These are phyloP conservation scores for Pimephales promelas DNA, from an alignment of 2,113 vertebrate genomes.

Conservation along the genomic window DNA sequence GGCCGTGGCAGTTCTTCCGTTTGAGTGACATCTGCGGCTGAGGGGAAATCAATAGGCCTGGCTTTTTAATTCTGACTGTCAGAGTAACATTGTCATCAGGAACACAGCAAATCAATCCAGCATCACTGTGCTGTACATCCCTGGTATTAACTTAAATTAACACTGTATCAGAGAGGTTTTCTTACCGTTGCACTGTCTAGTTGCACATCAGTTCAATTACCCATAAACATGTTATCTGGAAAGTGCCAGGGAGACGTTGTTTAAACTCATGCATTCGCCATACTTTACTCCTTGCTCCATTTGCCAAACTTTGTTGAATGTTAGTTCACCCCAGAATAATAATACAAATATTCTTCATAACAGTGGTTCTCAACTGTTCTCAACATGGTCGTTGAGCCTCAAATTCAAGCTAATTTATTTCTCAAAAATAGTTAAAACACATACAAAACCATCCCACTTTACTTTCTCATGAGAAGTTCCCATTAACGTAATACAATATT, in stretches of 20 bases:
- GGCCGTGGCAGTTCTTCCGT: conserved; percentile 42
- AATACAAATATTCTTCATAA: no score
- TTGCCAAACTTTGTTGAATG: no score
- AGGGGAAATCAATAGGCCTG: conserved; percentile 75
- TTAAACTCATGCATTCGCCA: conserved; percentile 20
- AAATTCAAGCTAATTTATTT: no score
- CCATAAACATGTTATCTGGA: conserved; percentile 24
- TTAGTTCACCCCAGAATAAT: no score
- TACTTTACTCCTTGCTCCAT: no score
- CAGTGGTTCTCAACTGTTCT: no score
- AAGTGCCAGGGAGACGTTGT: conserved; percentile 1
- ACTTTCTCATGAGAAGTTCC: no score
- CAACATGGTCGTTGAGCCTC: no score
- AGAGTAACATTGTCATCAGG: conserved; percentile 58
- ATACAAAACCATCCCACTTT: no score
- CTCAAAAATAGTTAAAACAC: no score
- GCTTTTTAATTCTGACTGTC: conserved; percentile 71
- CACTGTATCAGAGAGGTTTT: conserved; percentile 40
- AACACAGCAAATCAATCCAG: conserved; percentile 60
- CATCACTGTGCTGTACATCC: conserved; percentile 47
- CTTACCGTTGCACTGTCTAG: conserved; percentile 8
- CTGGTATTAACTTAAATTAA: conserved; percentile 34
- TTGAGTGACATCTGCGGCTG: conserved; percentile 63
- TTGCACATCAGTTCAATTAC: conserved; percentile 24
- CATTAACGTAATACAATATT: no score